Conservation (phyloP, 2,797 vertebrate genomes). For the Manis crassicaudata region DNA sequence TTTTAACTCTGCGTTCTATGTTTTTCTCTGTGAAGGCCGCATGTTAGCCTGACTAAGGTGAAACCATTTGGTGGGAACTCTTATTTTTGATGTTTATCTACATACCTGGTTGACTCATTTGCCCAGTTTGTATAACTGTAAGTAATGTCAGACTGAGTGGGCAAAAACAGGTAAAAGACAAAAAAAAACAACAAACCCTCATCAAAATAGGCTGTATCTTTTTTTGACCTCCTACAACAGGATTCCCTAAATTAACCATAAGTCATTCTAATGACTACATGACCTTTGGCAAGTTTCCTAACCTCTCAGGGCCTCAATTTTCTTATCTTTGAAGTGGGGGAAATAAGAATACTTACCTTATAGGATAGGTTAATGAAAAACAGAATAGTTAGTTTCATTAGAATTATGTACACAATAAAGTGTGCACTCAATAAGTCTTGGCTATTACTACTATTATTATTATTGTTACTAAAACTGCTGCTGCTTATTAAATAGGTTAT, state of each 20-base stretch:
- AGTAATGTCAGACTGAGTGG: neutral
- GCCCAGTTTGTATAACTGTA: neutral
- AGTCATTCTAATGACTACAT: neutral
- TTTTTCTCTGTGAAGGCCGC: constrained; percentile 27
- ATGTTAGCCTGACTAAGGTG: neutral
- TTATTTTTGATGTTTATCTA: constrained; percentile 6
- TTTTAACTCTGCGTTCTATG: neutral
- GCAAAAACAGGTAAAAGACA: neutral
- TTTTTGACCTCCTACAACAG: neutral
- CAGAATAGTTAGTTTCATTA: neutral
- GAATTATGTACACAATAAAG: neutral
- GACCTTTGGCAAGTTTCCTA: neutral
- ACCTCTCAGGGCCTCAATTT: neutral
- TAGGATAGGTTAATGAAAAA: neutral
- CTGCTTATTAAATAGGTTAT: neutral
- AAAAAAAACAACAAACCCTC: neutral
- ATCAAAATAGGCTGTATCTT: neutral
- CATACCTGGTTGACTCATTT: neutral
- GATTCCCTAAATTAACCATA: neutral
- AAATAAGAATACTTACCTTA: neutral
- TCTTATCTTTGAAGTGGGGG: constrained; percentile 9
- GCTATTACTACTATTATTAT: neutral
- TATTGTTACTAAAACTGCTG: neutral
- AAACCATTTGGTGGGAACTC: neutral
- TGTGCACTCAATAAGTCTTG: neutral